These are phyloP conservation scores for Crocallis elinguaria DNA, from an alignment of 2,888 invertebrate species.

Conservation along the genomic window DNA sequence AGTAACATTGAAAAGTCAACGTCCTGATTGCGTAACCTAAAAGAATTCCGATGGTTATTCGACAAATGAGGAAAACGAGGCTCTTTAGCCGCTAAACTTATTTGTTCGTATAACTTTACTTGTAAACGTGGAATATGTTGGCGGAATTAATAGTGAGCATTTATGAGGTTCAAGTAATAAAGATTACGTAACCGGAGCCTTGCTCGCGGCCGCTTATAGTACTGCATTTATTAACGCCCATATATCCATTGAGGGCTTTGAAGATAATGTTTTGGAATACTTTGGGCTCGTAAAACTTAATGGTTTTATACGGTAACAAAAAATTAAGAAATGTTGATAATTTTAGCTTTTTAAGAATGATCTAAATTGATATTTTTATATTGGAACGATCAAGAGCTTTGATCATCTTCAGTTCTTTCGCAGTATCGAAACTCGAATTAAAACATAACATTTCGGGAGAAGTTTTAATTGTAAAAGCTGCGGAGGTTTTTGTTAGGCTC, in stretches of 20 bases:
- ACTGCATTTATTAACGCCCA: slow-evolving; percentile 25
- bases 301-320: too few relatives aligned
- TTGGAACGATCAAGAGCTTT: slow-evolving; percentile 9
- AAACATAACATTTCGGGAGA: slow-evolving; percentile 25
- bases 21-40: slow-evolving; percentile 32
- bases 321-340: too few relatives aligned
- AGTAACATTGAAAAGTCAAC: slow-evolving; percentile 31
- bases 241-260: slow-evolving; percentile 20
- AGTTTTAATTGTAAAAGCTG: slow-evolving; percentile 31
- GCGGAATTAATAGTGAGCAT: slow-evolving; percentile 33
- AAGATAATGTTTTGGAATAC: slow-evolving; percentile 23
- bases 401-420: slow-evolving; percentile 2
- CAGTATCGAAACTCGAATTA: slow-evolving; percentile 23
- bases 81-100: slow-evolving; percentile 7
- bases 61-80: slow-evolving; percentile 13
- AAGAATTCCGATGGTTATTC: slow-evolving; percentile 11
- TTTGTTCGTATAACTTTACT: slow-evolving; percentile 11
- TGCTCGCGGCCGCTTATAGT: slow-evolving; percentile 34
- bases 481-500: slow-evolving; percentile 14
- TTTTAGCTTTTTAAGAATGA: too few relatives aligned
- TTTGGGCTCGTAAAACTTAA: not conserved
- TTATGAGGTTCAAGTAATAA: slow-evolving; percentile 39
- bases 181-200: slow-evolving; percentile 47
- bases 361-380: too few relatives aligned
- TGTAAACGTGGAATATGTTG: slow-evolving; percentile 27